Percentiles rank a stretch among this genome's conserved stretches.
Conservation (phyloP, 2,797 vertebrate species). For the Rhynchonycteris naso region DNA sequence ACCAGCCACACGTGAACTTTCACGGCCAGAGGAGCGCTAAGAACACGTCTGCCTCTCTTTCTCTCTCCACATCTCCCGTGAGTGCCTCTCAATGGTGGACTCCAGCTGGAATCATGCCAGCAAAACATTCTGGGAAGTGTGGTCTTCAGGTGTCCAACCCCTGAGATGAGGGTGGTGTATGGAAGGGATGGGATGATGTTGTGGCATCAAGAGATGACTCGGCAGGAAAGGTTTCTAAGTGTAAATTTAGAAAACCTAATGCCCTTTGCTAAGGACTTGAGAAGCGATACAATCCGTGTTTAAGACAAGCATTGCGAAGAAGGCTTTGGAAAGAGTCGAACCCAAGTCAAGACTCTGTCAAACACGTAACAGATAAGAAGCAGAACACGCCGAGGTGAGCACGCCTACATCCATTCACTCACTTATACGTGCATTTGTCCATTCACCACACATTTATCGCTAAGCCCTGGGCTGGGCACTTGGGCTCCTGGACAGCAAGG, state of each 20-base stretch:
- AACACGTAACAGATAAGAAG: background rate
- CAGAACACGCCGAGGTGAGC: too few relatives aligned
- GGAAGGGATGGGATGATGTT: background rate
- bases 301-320: background rate
- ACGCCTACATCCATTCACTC: background rate
- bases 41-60: background rate
- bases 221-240: background rate
- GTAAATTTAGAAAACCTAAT: background rate
- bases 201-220: background rate
- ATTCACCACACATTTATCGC: background rate
- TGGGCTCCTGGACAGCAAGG: background rate
- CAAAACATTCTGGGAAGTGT: background rate
- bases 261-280: background rate
- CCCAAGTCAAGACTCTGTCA: background rate
- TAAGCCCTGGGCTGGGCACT: background rate
- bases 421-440: background rate
- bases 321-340: background rate
- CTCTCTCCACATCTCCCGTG: too few relatives aligned
- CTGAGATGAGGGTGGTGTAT: background rate
- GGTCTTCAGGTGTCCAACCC: background rate
- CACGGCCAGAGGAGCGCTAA: background rate
- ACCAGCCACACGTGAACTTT: background rate
- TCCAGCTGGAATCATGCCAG: background rate
- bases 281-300: background rate
- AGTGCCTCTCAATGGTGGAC: background rate